A percentile compares a stretch with the other conserved stretches of the same genome.
phyloP scores from a whole-genome alignment of 1,140 invertebrate genomes.

The Drosophila mojavensis region DNA sequence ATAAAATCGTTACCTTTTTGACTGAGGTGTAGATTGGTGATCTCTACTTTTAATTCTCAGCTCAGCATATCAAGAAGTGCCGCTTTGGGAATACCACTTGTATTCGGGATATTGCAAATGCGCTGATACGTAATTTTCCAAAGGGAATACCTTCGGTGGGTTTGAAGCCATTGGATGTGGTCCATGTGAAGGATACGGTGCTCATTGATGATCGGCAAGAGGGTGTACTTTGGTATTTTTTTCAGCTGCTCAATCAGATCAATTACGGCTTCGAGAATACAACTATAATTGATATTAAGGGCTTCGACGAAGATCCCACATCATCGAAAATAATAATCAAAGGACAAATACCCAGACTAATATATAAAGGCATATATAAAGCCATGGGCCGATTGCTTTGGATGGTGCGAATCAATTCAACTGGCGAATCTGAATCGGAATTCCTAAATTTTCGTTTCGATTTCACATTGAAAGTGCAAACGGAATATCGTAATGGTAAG shows the following conservation, averaged over 20 bases:
- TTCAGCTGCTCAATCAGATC: conserved; percentile 51
- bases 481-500: conserved; percentile 66
- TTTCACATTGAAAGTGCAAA: conserved; percentile 50
- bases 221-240: conserved; percentile 55
- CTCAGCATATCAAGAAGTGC: conserved; percentile 51
- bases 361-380: conserved; percentile 56
- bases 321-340: conserved; percentile 47
- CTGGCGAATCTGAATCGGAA: conserved; percentile 51
- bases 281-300: conserved; percentile 56
- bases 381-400: conserved; percentile 61
- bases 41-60: conserved; percentile 12
- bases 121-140: conserved; percentile 40
- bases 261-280: conserved; percentile 68
- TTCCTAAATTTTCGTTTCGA: conserved; percentile 59
- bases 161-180: conserved; percentile 53
- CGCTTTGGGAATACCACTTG: conserved; percentile 58
- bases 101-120: conserved; percentile 49
- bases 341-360: conserved; percentile 52
- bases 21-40: neutral
- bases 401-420: conserved; percentile 53
- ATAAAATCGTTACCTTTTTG: neutral
- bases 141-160: conserved; percentile 61
- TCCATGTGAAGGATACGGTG: conserved; percentile 48
- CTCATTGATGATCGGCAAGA: conserved; percentile 54
- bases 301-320: conserved; percentile 63